Evolutionary conservation across 2,888 invertebrate species (phyloP).

Genomic region (Marronus borbonicus): DNA sequence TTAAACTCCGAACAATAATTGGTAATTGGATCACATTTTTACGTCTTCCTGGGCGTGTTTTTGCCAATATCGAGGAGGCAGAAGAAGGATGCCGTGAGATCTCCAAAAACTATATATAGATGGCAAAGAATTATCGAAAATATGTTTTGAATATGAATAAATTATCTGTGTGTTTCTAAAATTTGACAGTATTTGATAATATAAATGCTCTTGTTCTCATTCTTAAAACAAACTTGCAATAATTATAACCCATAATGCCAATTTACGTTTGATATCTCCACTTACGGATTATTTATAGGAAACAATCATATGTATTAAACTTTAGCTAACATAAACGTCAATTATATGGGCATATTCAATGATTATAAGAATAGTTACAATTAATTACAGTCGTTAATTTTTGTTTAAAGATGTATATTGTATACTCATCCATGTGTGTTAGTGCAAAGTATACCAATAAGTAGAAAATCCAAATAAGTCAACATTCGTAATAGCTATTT

Average conservation of each 20-base stretch:
- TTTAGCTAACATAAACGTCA: conserved; percentile 5
- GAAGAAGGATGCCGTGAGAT: too few relatives aligned
- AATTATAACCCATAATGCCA: background rate
- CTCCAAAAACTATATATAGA: too few relatives aligned
- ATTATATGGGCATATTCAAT: background rate
- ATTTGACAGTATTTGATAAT: too few relatives aligned
- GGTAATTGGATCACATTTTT: too few relatives aligned
- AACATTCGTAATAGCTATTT: conserved; percentile 45
- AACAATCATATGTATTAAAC: background rate
- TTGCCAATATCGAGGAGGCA: too few relatives aligned
- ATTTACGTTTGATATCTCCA: background rate
- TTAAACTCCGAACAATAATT: too few relatives aligned
- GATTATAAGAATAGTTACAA: conserved; percentile 27
- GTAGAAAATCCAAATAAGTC: conserved; percentile 49
- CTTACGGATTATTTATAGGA: background rate
- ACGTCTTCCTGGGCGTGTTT: too few relatives aligned
- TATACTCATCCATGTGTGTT: conserved; percentile 20
- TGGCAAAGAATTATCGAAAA: too few relatives aligned
- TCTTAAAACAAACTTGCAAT: background rate
- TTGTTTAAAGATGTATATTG: conserved; percentile 2
- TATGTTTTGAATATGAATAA: too few relatives aligned
- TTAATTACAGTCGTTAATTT: conserved; percentile 22
- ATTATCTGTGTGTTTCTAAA: too few relatives aligned
- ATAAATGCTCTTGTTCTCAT: too few relatives aligned
- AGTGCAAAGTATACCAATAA: conserved; percentile 34